These are phyloP conservation scores for Antechinus flavipes DNA, from an alignment of 2,113 vertebrate species.

Conservation along the genomic window DNA sequence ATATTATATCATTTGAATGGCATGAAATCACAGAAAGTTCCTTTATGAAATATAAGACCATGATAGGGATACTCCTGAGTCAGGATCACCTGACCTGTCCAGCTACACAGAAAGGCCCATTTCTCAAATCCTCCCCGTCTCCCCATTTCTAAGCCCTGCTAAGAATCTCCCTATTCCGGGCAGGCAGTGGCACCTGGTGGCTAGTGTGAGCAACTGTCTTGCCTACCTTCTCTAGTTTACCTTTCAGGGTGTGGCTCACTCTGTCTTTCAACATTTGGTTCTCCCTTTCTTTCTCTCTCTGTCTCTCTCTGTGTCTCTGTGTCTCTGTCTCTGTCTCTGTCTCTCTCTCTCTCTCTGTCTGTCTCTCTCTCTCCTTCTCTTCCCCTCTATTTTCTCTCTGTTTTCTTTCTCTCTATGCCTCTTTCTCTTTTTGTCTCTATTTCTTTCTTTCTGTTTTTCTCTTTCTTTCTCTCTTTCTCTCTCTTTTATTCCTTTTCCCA, in stretches of 20 bases:
- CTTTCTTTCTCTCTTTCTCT: not conserved
- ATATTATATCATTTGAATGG: not conserved
- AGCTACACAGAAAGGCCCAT: not conserved
- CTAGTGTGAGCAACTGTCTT: not conserved
- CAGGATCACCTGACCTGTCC: not conserved
- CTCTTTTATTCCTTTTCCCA: no score
- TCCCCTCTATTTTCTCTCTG: no score
- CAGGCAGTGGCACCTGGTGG: not conserved
- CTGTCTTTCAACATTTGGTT: not conserved
- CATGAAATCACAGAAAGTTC: not conserved
- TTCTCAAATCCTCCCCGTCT: not conserved
- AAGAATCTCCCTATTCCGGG: not conserved
- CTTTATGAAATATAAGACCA: not conserved
- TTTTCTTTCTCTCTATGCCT: no score
- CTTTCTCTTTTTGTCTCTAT: no score
- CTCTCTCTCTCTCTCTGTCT: no score
- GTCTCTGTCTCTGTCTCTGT: no score
- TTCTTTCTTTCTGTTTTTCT: not conserved
- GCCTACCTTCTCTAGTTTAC: not conserved
- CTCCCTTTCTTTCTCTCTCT: not conserved
- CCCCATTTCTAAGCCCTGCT: not conserved
- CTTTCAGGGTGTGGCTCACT: not conserved
- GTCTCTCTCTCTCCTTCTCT: no score
- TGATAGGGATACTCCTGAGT: not conserved
- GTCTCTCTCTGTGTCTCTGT: no score